Conservation (phyloP, 2,888 invertebrate genomes). For the Pherbina coryleti region DNA sequence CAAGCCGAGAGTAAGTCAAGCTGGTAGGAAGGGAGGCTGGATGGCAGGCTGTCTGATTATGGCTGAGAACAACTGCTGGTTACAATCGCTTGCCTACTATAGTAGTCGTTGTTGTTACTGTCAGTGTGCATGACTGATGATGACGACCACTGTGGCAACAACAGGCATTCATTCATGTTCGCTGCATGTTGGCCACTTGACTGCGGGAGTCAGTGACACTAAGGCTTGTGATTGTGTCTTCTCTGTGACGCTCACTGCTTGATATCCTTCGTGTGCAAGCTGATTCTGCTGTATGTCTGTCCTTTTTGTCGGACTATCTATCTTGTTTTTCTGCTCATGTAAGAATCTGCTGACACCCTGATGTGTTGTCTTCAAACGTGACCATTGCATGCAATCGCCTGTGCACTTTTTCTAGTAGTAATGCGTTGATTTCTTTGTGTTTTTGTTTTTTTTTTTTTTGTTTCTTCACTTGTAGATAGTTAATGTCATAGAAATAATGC, state of each 20-base stretch:
- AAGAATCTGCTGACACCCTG: background rate
- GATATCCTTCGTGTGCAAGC: conserved; percentile 23
- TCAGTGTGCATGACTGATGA: conserved; percentile 53
- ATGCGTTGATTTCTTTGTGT: background rate
- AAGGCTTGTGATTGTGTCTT: background rate
- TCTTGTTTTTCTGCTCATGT: background rate
- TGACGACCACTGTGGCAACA: conserved; percentile 47
- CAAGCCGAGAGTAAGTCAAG: conserved; percentile 32
- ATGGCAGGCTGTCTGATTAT: conserved; percentile 22
- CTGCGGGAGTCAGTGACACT: conserved; percentile 14
- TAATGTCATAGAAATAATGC: background rate
- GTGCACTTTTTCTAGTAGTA: background rate
- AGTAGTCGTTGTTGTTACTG: conserved; percentile 46
- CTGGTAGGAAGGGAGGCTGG: background rate
- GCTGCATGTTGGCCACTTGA: conserved; percentile 23
- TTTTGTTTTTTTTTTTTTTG: too few species aligned
- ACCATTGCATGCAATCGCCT: background rate
- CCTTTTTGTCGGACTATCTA: conserved; percentile 8
- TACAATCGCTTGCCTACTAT: conserved; percentile 36
- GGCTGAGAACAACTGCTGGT: conserved; percentile 42
- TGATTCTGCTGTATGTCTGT: background rate
- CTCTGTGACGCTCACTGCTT: background rate
- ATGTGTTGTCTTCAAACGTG: conserved; percentile 1
- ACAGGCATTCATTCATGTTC: background rate
- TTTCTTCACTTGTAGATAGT: background rate